Evolutionary conservation across 2,888 invertebrate species (phyloP).

Genomic region (Erpobdella octoculata): DNA sequence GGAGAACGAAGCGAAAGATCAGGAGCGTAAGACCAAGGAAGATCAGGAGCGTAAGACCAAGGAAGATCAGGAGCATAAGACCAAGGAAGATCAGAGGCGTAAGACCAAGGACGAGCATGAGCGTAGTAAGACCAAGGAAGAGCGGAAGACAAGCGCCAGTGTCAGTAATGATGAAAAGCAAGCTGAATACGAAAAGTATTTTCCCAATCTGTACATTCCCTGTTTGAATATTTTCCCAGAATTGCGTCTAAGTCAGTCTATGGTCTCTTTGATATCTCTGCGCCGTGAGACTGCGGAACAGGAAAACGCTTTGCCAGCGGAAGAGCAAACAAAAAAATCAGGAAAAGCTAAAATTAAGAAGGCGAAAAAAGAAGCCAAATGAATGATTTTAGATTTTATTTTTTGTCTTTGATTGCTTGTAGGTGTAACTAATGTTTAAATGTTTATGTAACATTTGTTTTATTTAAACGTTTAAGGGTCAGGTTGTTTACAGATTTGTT

Average conservation of each 20-base stretch:
- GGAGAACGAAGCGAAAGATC: neutral
- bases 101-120: neutral
- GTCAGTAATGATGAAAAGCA: neutral
- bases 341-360: no score
- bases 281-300: neutral
- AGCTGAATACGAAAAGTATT: neutral
- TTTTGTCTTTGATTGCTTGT: no score
- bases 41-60: no score
- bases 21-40: neutral
- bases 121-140: neutral
- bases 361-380: no score
- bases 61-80: neutral
- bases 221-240: conserved; percentile 7
- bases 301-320: neutral
- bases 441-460: no score
- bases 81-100: neutral
- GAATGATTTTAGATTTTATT: no score
- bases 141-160: no score
- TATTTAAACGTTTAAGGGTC: no score
- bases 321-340: no score
- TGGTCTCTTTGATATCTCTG: conserved; percentile 9
- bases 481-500: no score
- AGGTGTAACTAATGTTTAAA: no score
- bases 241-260: neutral
- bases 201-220: neutral